Base-by-base conservation (phyloP, 2,888 invertebrate genomes). In the Xanthia icteritia region DNA sequence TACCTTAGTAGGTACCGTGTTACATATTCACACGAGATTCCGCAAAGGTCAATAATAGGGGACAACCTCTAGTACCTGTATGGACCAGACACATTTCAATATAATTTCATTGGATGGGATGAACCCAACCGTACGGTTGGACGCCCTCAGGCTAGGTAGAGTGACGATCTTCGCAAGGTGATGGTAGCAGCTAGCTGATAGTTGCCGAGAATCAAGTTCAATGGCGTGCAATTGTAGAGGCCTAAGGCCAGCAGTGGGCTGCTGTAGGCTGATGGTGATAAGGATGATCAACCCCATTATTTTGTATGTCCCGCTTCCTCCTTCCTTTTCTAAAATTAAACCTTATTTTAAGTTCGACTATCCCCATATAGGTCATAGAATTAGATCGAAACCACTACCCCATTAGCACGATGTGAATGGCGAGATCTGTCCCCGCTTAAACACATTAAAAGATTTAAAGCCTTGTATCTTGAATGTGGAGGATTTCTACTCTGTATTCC, bases 381-480 rank as follows among this genome's bases (percentile, higher is more conserved):
- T 66, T 63, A 76, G 67, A 73, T 67, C 48, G 5, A 51, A 56
- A 60, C 56, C 74, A 75, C 51, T 84, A 74, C 64, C 78, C 78
- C 76, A 77, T 71, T 69, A 77, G n/a, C 48, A 31, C 23, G 83
- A 78, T 66, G 27, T 63, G 60, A 88, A 86, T 77, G 84, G 75
- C 45, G 78, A 77, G 73, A 88, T 88, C 64, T 88, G 76, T 83
- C 86, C 61, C 64, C 27, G 13, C 66, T 74, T 60, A 73, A 83
- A 76, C 79, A 73, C 83, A 76, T 81, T 79, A 75, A 79, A 68
- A 67, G 65, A 77, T 83, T 82, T 77, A 80, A 75, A 67, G 77
- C 77, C 36, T 69, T 85, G 77, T 87, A 86, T 86, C 87, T 77
- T 45, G 31, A 69, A 68, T 63, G 66, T 73, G 58, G 72, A 31